A percentile compares a stretch with the other conserved stretches of the same genome.
Evolutionary conservation across 2,888 invertebrate species (phyloP).

Genomic region (Tenthredo mesomela): DNA sequence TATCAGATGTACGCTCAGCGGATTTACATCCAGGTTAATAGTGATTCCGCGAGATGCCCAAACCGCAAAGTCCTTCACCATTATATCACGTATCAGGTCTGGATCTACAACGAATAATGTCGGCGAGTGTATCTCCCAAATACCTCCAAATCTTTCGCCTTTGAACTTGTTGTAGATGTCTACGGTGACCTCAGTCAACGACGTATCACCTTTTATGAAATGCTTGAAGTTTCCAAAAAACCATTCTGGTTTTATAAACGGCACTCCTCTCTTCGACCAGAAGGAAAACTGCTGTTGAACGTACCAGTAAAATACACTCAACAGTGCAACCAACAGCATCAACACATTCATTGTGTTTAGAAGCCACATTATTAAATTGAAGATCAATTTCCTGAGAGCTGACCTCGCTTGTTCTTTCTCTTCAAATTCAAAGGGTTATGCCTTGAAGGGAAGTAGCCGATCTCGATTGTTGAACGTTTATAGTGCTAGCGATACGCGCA

Average conservation of each 20-base stretch:
- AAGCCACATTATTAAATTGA: too few species aligned
- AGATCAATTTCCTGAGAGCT: too few species aligned
- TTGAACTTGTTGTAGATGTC: conserved; percentile 59
- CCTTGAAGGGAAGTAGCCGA: too few species aligned
- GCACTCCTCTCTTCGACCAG: conserved; percentile 5
- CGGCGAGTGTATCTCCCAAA: conserved; percentile 63
- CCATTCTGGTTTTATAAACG: neutral
- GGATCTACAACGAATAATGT: conserved; percentile 62
- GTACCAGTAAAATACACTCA: neutral
- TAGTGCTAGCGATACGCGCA: too few species aligned
- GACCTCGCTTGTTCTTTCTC: too few species aligned
- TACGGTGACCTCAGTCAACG: too few species aligned
- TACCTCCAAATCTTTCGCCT: conserved; percentile 62
- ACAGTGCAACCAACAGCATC: neutral
- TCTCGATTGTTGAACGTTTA: too few species aligned
- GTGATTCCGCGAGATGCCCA: conserved; percentile 63
- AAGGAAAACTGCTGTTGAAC: neutral
- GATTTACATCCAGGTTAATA: neutral
- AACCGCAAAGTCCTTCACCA: conserved; percentile 57
- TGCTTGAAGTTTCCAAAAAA: neutral
- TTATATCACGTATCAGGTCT: conserved; percentile 61
- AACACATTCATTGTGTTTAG: neutral
- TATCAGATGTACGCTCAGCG: conserved; percentile 62
- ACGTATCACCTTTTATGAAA: neutral
- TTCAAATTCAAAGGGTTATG: too few species aligned